These are phyloP conservation scores for Schlechtendalia chinensis DNA, from an alignment of 1,140 invertebrate genomes.

Conservation along the genomic window DNA sequence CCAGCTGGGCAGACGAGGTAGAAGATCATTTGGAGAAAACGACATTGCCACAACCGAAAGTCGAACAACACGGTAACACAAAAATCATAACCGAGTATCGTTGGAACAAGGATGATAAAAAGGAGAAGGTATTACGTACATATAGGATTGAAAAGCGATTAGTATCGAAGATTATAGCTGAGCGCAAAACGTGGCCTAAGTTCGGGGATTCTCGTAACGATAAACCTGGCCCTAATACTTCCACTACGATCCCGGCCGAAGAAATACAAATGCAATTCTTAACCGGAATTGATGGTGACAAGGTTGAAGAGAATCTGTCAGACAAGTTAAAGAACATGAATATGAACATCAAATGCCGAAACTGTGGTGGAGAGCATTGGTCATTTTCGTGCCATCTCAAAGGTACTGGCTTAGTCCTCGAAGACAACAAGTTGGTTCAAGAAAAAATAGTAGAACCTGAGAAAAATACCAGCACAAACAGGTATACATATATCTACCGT, in stretches of 20 bases:
- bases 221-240: constrained; percentile 91
- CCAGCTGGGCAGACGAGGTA: constrained; percentile 90
- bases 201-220: constrained; percentile 89
- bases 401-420: constrained; percentile 61
- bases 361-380: constrained; percentile 96
- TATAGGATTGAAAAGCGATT: constrained; percentile 89
- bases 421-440: constrained; percentile 34
- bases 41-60: constrained; percentile 73
- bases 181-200: constrained; percentile 89
- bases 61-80: constrained; percentile 77
- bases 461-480: constrained; percentile 36
- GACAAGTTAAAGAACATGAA: constrained; percentile 74
- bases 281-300: constrained; percentile 79
- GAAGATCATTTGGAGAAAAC: constrained; percentile 69
- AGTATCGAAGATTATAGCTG: constrained; percentile 89
- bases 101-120: constrained; percentile 86
- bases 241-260: constrained; percentile 93
- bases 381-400: constrained; percentile 96
- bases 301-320: constrained; percentile 79
- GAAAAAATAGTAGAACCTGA: constrained; percentile 20
- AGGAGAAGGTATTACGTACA: constrained; percentile 75
- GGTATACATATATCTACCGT: no score
- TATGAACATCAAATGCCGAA: constrained; percentile 87
- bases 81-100: constrained; percentile 94
- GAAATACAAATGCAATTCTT: constrained; percentile 91